Conservation (phyloP, 2,888 invertebrate genomes). For the Drosophila pullipes region DNA sequence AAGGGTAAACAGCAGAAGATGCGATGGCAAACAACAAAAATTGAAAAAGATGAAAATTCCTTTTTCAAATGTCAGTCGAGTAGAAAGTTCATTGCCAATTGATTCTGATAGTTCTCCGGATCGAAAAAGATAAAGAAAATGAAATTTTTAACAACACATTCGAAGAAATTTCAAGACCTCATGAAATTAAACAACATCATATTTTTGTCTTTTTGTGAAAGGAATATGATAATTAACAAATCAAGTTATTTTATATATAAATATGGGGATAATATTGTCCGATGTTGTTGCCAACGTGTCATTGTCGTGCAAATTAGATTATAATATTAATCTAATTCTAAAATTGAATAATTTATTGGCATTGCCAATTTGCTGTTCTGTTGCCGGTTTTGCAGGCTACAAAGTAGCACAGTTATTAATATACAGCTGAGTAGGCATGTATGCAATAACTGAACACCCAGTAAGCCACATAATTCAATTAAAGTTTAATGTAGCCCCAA, state of each 20-base stretch:
- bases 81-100: slow-evolving; percentile 73
- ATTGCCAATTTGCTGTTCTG: background rate
- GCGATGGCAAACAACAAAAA: slow-evolving; percentile 19
- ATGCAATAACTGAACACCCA: slow-evolving; percentile 13
- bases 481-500: slow-evolving; percentile 59
- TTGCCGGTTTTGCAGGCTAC: background rate
- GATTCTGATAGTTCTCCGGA: slow-evolving; percentile 45
- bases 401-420: slow-evolving; percentile 16
- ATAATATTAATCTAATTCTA: background rate
- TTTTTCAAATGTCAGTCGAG: slow-evolving; percentile 41
- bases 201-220: background rate
- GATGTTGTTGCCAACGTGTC: background rate
- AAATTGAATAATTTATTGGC: slow-evolving; percentile 6
- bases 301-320: background rate
- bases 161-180: slow-evolving; percentile 5
- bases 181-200: slow-evolving; percentile 26
- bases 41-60: slow-evolving; percentile 25
- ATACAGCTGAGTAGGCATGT: background rate
- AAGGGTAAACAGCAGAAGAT: slow-evolving; percentile 48
- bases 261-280: background rate
- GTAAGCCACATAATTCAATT: slow-evolving; percentile 56
- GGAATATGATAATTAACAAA: background rate
- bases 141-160: slow-evolving; percentile 32
- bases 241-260: background rate
- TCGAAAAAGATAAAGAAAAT: slow-evolving; percentile 20